These are phyloP conservation scores for Gasterosteus nipponicus DNA, from an alignment of 2,113 vertebrate species.

Conservation along the genomic window DNA sequence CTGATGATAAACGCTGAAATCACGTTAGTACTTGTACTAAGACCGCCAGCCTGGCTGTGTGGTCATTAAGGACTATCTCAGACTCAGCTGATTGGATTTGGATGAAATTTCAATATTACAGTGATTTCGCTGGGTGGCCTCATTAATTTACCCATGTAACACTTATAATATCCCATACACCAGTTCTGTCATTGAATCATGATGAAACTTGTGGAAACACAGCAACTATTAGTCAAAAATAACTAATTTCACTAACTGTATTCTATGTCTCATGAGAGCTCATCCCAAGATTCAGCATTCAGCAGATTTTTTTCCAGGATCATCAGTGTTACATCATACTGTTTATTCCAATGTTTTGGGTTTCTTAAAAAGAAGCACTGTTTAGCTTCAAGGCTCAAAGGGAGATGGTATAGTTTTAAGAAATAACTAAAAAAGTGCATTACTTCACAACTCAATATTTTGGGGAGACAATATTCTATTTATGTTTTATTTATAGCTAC, in stretches of 20 bases:
- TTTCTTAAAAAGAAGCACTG: constrained; percentile 2
- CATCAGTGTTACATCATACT: constrained; percentile 15
- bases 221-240: background rate
- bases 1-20: constrained; percentile 54
- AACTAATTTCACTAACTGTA: background rate
- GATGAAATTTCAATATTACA: constrained; percentile 72
- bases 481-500: constrained; percentile 39
- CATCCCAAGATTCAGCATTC: background rate
- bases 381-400: constrained; percentile 19
- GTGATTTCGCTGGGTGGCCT: constrained; percentile 62
- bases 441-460: constrained; percentile 4
- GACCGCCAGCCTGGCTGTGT: constrained; percentile 42
- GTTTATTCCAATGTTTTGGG: constrained; percentile 25
- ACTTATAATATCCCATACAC: constrained; percentile 43
- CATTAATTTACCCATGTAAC: constrained; percentile 64
- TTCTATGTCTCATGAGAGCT: background rate
- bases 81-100: constrained; percentile 60
- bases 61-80: constrained; percentile 58
- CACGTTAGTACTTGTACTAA: constrained; percentile 29
- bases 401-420: background rate
- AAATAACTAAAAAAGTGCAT: background rate
- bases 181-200: constrained; percentile 38
- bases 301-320: constrained; percentile 13
- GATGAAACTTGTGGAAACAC: constrained; percentile 37
- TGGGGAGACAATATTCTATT: constrained; percentile 12